Percentiles rank a stretch among this genome's conserved stretches.
Conservation (phyloP, 2,797 vertebrate species). For the Tympanoctomys barrerae region DNA sequence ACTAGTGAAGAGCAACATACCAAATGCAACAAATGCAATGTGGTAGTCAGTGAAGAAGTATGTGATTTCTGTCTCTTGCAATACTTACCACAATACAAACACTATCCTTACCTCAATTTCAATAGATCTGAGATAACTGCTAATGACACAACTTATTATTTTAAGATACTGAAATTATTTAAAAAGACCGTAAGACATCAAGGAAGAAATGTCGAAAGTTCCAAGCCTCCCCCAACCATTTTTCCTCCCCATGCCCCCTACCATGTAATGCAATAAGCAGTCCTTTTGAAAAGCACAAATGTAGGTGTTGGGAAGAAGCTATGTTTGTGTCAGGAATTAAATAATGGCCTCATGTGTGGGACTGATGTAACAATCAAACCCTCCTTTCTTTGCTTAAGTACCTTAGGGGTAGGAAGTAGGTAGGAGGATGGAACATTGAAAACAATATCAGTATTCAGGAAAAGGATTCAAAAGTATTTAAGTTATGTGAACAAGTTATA, state of each 20-base stretch:
- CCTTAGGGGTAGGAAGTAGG: background rate
- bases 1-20: conserved; percentile 43
- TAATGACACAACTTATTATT: background rate
- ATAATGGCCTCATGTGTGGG: conserved; percentile 48
- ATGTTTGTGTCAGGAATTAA: conserved; percentile 30
- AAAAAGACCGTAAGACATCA: conserved; percentile 17
- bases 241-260: background rate
- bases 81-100: conserved; percentile 55
- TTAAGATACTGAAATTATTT: conserved; percentile 51
- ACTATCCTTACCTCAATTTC: conserved; percentile 14
- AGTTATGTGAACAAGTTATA: conserved; percentile 54
- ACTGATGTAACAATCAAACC: conserved; percentile 50
- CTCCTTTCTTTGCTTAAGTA: conserved; percentile 64
- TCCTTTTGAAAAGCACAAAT: conserved; percentile 53
- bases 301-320: conserved; percentile 52
- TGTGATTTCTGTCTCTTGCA: background rate
- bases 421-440: background rate
- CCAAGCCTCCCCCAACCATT: background rate
- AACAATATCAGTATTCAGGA: conserved; percentile 61
- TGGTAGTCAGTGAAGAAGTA: conserved; percentile 1
- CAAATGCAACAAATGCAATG: conserved; percentile 18
- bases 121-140: background rate
- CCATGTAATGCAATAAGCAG: background rate
- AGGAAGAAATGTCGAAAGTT: background rate
- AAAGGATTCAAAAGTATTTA: conserved; percentile 68